phyloP scores from a whole-genome alignment of 2,888 invertebrate species.

The Heteromurus nitidus region DNA sequence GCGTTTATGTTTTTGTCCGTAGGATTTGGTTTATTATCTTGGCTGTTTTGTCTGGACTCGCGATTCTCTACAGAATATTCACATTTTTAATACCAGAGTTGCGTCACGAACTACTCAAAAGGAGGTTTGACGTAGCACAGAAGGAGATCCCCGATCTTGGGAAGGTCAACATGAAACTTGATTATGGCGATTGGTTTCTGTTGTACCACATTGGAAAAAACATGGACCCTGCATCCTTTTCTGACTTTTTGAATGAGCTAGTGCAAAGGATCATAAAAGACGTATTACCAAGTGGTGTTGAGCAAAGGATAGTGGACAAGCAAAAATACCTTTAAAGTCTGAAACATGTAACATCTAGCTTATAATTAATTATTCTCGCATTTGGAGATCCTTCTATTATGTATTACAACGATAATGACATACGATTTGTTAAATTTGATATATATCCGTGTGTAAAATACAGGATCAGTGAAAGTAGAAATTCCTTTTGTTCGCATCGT shows the following conservation, averaged over 20 bases:
- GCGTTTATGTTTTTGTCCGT: not conserved
- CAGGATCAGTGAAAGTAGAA: too few species aligned
- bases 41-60: slow-evolving; percentile 69
- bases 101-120: slow-evolving; percentile 47
- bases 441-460: too few species aligned
- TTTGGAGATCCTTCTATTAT: too few species aligned
- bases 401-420: too few species aligned
- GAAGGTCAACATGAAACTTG: slow-evolving; percentile 74
- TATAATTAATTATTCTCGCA: too few species aligned
- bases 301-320: too few species aligned
- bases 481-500: too few species aligned
- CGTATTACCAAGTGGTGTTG: too few species aligned
- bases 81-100: slow-evolving; percentile 46
- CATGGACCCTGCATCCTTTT: slow-evolving; percentile 89
- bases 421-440: too few species aligned
- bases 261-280: slow-evolving; percentile 1
- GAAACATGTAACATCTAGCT: too few species aligned
- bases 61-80: slow-evolving; percentile 71
- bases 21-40: slow-evolving; percentile 74
- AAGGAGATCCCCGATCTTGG: slow-evolving; percentile 26
- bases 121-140: slow-evolving; percentile 31
- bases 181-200: slow-evolving; percentile 94
- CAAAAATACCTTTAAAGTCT: too few species aligned
- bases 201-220: slow-evolving; percentile 90
- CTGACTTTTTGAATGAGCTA: slow-evolving; percentile 79